phyloP scores from a whole-genome alignment of 1,140 invertebrate genomes.

The Heliconius eleuchia region DNA sequence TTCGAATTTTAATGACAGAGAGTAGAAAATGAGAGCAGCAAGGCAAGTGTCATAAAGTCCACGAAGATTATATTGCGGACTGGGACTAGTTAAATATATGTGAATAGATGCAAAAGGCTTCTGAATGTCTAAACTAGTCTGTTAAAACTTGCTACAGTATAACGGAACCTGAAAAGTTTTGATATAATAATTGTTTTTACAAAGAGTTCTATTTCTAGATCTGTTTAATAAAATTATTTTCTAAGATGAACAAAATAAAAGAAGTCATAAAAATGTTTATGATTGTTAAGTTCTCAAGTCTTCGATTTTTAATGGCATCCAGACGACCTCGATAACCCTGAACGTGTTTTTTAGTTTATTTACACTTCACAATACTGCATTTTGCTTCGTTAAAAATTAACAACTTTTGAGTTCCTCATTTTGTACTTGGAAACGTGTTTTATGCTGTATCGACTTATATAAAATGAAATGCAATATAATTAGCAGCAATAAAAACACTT shows the following conservation, averaged over 20 bases:
- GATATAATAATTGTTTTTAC: not conserved
- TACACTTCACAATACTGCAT: slow-evolving; percentile 32
- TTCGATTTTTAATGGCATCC: slow-evolving; percentile 37
- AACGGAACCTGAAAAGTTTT: not conserved
- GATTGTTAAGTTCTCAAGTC: slow-evolving; percentile 33
- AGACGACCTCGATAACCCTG: slow-evolving; percentile 41
- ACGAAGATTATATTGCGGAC: no score
- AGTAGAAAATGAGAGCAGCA: no score
- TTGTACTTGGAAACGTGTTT: slow-evolving; percentile 27
- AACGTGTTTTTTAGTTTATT: slow-evolving; percentile 46
- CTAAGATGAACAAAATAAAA: slow-evolving; percentile 21
- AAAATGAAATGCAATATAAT: slow-evolving; percentile 26
- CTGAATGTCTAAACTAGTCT: no score
- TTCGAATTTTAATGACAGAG: no score
- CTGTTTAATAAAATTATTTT: slow-evolving; percentile 1
- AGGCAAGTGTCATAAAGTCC: no score
- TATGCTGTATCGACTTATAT: slow-evolving; percentile 21
- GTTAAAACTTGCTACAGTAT: not conserved
- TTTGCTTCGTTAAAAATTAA: slow-evolving; percentile 40
- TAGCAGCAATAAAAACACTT: slow-evolving; percentile 27
- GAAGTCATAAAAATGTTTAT: slow-evolving; percentile 28
- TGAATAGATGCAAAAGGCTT: no score
- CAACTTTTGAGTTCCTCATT: slow-evolving; percentile 32
- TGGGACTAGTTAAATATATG: no score
- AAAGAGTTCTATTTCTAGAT: not conserved